Conservation (phyloP, 1,140 invertebrate genomes). For the Cephus cinctus region DNA sequence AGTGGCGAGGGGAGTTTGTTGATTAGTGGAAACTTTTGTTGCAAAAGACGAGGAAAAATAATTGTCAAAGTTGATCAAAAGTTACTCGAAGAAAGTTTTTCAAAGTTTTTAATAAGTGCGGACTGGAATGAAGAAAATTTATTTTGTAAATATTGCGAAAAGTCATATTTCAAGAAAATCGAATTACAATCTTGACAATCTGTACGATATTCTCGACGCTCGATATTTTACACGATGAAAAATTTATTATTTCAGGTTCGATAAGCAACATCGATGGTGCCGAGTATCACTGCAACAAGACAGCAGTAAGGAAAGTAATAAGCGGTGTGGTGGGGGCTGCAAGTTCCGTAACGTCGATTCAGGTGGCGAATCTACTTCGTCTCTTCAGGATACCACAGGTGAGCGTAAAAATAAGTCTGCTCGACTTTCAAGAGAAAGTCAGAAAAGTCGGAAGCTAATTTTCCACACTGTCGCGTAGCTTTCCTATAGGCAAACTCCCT, state of each 20-base stretch:
- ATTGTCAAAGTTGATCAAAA: no score
- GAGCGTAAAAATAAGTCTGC: constrained; percentile 27
- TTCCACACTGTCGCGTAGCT: neutral
- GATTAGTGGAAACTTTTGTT: no score
- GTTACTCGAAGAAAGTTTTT: neutral
- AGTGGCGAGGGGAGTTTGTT: no score
- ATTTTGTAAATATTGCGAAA: neutral
- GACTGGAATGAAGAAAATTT: neutral
- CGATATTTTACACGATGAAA: neutral
- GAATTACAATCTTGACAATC: neutral
- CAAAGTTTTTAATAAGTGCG: neutral
- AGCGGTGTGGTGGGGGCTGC: constrained; percentile 95
- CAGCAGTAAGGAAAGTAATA: constrained; percentile 82
- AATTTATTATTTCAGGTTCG: constrained; percentile 69
- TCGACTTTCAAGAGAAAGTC: constrained; percentile 3
- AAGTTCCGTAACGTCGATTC: constrained; percentile 92
- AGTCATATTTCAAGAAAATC: neutral
- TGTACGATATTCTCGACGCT: neutral
- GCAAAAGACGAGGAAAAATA: no score
- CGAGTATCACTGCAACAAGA: constrained; percentile 84
- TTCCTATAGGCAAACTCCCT: neutral
- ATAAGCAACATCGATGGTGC: constrained; percentile 93
- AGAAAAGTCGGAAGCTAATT: neutral
- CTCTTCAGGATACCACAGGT: constrained; percentile 96
- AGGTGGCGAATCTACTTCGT: constrained; percentile 91